A percentile compares a stretch with the other conserved stretches of the same genome.
These are phyloP conservation scores for Myotis pilosus DNA, from an alignment of 2,797 vertebrate species.

Conservation along the genomic window DNA sequence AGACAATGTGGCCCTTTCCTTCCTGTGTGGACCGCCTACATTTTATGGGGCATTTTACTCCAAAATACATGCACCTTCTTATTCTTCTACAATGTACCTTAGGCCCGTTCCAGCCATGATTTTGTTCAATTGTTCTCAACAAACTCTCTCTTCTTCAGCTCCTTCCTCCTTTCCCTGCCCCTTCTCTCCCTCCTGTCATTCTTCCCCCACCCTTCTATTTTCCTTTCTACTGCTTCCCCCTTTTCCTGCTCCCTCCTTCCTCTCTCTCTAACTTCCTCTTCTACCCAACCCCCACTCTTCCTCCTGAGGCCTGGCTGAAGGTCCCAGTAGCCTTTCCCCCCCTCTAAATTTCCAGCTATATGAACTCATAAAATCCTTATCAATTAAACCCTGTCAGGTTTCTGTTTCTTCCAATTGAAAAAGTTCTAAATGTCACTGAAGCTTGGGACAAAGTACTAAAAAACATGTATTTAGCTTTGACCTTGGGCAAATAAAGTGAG, in stretches of 20 bases:
- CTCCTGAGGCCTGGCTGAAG: not conserved
- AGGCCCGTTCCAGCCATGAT: not conserved
- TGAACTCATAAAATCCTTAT: not conserved
- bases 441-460: not conserved
- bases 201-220: rapidly evolving
- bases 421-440: not conserved
- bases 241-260: rapidly evolving
- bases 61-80: not conserved
- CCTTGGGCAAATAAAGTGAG: not conserved
- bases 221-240: rapidly evolving
- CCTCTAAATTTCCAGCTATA: not conserved
- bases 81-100: not conserved
- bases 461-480: not conserved
- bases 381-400: not conserved
- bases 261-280: not conserved
- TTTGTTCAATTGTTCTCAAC: not conserved
- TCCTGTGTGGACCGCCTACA: too few species aligned
- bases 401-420: not conserved
- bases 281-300: rapidly evolving
- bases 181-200: not conserved
- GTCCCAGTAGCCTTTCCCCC: rapidly evolving
- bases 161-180: too few species aligned
- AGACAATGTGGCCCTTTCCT: too few species aligned
- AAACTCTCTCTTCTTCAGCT: too few species aligned
- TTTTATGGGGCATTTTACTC: not conserved